These are phyloP conservation scores for Mimachlamys varia DNA, from an alignment of 2,888 invertebrate species.

Conservation along the genomic window DNA sequence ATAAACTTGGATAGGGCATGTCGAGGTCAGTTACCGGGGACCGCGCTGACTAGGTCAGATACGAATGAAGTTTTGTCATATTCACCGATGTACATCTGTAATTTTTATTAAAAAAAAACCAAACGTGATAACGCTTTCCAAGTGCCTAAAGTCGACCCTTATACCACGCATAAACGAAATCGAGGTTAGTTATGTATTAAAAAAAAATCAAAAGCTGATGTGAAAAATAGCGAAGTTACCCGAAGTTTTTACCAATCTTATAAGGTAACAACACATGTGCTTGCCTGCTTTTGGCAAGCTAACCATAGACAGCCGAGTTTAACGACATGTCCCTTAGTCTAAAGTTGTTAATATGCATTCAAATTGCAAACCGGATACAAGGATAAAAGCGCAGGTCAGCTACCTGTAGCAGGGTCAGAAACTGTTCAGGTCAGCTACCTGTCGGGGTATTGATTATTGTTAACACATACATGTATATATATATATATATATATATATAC, in stretches of 20 bases:
- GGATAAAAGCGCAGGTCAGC: neutral
- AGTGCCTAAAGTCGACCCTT: neutral
- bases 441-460: neutral
- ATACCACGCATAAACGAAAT: too few species aligned
- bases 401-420: neutral
- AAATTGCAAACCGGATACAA: neutral
- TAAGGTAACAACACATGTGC: too few species aligned
- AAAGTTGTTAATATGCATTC: neutral
- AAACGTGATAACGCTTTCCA: too few species aligned
- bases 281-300: neutral
- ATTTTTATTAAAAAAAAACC: too few species aligned
- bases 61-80: too few species aligned
- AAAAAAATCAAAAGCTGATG: too few species aligned
- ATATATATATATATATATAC: neutral
- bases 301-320: neutral
- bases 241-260: too few species aligned
- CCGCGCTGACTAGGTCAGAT: neutral
- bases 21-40: neutral
- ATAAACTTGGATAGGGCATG: neutral
- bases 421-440: neutral
- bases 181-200: too few species aligned
- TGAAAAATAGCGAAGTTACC: too few species aligned
- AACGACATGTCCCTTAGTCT: neutral
- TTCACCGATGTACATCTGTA: neutral
- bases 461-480: neutral